phyloP scores from a whole-genome alignment of 53 echinoderm and acorn worm genomes.

The Henricia sp. region DNA sequence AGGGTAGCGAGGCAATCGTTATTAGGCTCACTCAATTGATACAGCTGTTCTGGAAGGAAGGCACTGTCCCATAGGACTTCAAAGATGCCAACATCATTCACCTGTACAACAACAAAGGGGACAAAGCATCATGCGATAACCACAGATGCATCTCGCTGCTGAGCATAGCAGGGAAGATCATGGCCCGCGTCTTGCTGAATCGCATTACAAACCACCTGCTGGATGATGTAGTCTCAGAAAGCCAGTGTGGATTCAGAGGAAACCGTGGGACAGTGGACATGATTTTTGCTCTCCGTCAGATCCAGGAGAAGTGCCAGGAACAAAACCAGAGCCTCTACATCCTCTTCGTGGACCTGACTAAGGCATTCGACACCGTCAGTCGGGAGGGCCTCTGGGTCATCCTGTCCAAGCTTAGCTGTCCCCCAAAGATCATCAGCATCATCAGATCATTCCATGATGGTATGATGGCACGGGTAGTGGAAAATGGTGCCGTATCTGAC shows the following conservation, averaged over 20 bases:
- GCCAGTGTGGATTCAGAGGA: slow-evolving; percentile 28
- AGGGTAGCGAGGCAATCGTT: not conserved
- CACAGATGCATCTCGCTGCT: too few relatives aligned
- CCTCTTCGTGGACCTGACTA: slow-evolving; percentile 26
- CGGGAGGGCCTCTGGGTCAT: slow-evolving; percentile 4
- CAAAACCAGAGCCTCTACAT: slow-evolving; percentile 37
- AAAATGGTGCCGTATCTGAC: not conserved
- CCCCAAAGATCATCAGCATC: not conserved
- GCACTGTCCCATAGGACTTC: not conserved
- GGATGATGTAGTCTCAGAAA: slow-evolving; percentile 6
- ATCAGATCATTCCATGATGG: not conserved
- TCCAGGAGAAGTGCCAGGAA: slow-evolving; percentile 10
- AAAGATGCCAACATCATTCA: slow-evolving; percentile 22
- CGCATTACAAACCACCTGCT: not conserved
- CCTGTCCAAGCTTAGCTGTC: slow-evolving; percentile 25
- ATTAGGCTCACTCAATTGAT: not conserved
- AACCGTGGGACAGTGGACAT: slow-evolving; percentile 17
- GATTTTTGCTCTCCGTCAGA: slow-evolving; percentile 19
- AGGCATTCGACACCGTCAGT: slow-evolving; percentile 34
- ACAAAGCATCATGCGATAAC: slow-evolving; percentile 15
- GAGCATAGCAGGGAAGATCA: slow-evolving; percentile 21
- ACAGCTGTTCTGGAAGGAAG: slow-evolving; percentile 14
- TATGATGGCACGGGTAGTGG: not conserved
- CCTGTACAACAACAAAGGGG: slow-evolving; percentile 18
- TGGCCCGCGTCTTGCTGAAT: slow-evolving; percentile 35